Evolutionary conservation across 2,797 vertebrate genomes (phyloP).

Genomic region (Oreortyx pictus): DNA sequence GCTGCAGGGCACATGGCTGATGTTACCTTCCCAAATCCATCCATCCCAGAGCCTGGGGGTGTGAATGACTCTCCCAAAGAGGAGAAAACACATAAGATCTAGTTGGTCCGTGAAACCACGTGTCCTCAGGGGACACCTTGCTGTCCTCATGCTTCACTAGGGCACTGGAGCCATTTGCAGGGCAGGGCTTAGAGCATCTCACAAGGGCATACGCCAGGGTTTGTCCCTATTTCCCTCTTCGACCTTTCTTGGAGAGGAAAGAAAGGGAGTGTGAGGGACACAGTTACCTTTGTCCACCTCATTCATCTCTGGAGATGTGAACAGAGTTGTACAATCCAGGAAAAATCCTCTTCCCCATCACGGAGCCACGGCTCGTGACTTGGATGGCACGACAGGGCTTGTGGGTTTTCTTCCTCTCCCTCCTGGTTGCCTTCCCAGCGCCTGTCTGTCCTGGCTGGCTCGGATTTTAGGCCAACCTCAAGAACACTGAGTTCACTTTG

Average conservation of each 20-base stretch:
- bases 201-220: neutral
- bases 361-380: neutral
- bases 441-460: neutral
- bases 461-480: conserved; percentile 2
- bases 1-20: neutral
- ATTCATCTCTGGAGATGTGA: neutral
- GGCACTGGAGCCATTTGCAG: neutral
- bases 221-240: neutral
- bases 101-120: neutral
- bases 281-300: neutral
- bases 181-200: neutral
- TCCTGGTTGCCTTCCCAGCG: neutral
- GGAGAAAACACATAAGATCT: neutral
- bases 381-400: neutral
- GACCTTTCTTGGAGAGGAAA: neutral
- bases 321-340: neutral
- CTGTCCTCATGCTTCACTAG: neutral
- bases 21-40: neutral
- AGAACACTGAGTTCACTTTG: conserved; percentile 56
- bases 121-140: accelerated
- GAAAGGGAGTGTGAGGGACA: neutral
- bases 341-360: conserved; percentile 8
- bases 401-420: neutral
- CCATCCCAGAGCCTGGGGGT: neutral
- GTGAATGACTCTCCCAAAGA: neutral